These are phyloP conservation scores for Ceyx margarethae DNA, from an alignment of 2,113 vertebrate species.

Conservation along the genomic window DNA sequence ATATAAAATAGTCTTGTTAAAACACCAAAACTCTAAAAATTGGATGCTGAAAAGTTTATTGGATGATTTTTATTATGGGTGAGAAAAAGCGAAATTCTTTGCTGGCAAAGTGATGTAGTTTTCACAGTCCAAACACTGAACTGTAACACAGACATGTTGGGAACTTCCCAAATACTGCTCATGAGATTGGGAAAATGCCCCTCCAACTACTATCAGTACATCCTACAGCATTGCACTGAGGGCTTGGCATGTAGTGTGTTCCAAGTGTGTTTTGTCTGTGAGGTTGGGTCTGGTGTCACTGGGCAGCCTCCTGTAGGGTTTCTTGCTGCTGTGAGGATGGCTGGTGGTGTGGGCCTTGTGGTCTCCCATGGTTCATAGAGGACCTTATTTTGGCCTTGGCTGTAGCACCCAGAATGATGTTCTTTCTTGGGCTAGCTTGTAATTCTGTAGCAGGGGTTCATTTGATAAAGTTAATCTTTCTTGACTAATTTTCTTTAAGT, in stretches of 20 bases:
- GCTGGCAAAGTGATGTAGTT: not conserved
- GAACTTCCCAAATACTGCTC: not conserved
- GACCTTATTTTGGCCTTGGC: not conserved
- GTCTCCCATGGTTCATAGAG: not conserved
- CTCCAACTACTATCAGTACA: not conserved
- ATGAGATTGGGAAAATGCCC: not conserved
- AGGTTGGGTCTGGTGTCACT: not conserved
- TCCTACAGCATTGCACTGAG: not conserved
- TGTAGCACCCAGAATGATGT: not conserved
- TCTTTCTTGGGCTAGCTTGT: not conserved
- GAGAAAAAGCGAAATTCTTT: not conserved
- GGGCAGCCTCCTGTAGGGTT: not conserved
- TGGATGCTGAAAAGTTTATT: not conserved
- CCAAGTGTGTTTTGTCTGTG: not conserved
- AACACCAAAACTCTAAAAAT: not conserved
- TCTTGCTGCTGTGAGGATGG: accelerated
- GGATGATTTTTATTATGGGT: not conserved
- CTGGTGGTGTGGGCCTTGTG: not conserved
- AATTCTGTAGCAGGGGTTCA: not conserved
- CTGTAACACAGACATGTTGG: not conserved
- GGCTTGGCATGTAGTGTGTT: not conserved
- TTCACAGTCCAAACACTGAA: not conserved
- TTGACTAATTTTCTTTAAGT: not conserved
- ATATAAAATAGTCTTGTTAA: too few relatives aligned
- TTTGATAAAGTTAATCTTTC: not conserved